Evolutionary conservation across 2,888 invertebrate species (phyloP).

Genomic region (Coleophora flavipennella): DNA sequence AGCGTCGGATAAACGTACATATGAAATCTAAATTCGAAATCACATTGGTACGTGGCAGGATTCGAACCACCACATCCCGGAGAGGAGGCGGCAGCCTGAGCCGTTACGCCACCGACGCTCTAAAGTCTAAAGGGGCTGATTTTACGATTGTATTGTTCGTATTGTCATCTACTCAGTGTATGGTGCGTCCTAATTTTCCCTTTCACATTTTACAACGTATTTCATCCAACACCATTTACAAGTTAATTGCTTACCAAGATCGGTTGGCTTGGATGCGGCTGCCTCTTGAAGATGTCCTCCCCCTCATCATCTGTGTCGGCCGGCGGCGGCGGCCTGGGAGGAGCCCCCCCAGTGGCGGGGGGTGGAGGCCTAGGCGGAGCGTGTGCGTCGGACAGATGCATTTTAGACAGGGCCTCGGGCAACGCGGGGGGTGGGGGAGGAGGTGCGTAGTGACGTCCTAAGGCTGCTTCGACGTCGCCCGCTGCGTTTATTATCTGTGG

Average conservation of each 20-base stretch:
- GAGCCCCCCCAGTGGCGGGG: conserved; percentile 42
- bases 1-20: too few relatives aligned
- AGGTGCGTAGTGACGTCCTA: conserved; percentile 41
- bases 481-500: conserved; percentile 47
- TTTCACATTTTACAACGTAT: too few relatives aligned
- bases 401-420: conserved; percentile 23
- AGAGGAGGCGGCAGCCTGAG: too few relatives aligned
- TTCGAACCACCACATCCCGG: too few relatives aligned
- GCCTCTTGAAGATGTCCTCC: conserved; percentile 83
- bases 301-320: conserved; percentile 98
- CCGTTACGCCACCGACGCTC: too few relatives aligned
- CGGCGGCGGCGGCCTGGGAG: conserved; percentile 79
- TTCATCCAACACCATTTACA: too few relatives aligned
- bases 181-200: too few relatives aligned
- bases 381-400: conserved; percentile 20
- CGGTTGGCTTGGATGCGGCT: conserved; percentile 95
- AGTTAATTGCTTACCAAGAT: not conserved
- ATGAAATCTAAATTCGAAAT: too few relatives aligned
- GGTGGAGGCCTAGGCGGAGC: conserved; percentile 31
- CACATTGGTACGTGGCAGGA: too few relatives aligned
- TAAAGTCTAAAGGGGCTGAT: too few relatives aligned
- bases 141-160: too few relatives aligned
- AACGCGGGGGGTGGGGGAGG: conserved; percentile 40
- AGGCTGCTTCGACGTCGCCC: conserved; percentile 42
- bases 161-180: too few relatives aligned